phyloP scores from a whole-genome alignment of 1,140 invertebrate species.

The Pseudobourletiella spinata region DNA sequence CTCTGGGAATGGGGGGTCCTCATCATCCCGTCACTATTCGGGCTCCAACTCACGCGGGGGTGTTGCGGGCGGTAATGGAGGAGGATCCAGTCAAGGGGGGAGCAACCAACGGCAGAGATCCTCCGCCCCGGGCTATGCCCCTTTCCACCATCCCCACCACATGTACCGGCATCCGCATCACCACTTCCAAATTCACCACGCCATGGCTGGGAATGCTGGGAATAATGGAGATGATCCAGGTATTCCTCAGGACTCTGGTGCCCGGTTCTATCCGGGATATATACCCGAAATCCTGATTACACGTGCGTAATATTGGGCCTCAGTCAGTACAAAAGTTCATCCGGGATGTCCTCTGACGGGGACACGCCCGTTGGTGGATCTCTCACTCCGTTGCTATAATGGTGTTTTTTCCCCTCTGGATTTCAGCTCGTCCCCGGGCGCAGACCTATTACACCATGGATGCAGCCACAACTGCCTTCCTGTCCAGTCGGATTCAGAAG shows the following conservation, averaged over 20 bases:
- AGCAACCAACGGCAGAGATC: not conserved
- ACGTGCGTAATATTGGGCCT: conserved; percentile 25
- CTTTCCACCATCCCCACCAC: not conserved
- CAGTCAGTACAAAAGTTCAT: too few relatives aligned
- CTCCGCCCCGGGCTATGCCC: not conserved
- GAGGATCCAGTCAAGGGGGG: not conserved
- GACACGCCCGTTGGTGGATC: not conserved
- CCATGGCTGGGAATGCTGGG: not conserved
- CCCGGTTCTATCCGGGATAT: conserved; percentile 33
- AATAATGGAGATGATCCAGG: conserved; percentile 9
- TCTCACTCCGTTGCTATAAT: too few relatives aligned
- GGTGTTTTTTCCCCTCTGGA: not conserved
- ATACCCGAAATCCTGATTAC: conserved; percentile 36
- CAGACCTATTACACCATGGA: conserved; percentile 34
- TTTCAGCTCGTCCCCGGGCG: conserved; percentile 25
- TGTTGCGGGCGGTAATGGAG: not conserved
- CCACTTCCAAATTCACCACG: not conserved
- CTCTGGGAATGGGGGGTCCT: not conserved
- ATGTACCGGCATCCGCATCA: not conserved
- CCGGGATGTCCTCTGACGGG: too few relatives aligned
- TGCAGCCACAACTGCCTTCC: conserved; percentile 35
- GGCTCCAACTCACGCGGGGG: not conserved
- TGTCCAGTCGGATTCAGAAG: conserved; percentile 34
- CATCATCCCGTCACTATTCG: not conserved
- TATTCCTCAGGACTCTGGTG: conserved; percentile 11